Evolutionary conservation across 2,888 invertebrate species (phyloP).

Genomic region (Gari tellinella): DNA sequence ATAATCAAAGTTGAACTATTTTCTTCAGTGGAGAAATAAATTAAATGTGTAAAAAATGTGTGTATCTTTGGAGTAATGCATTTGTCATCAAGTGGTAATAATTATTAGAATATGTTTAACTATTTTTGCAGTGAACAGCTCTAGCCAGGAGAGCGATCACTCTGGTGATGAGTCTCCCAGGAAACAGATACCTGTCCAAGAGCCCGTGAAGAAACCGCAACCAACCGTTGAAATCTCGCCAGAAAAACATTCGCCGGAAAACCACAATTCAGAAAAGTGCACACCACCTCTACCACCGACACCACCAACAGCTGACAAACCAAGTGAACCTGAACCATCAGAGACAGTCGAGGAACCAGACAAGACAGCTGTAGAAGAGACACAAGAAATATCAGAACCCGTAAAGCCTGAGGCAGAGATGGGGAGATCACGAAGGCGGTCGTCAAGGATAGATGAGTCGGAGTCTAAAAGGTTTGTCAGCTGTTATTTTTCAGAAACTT

Average conservation of each 20-base stretch:
- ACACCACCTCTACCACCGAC: too few relatives aligned
- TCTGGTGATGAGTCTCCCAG: conserved; percentile 55
- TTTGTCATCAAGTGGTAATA: too few relatives aligned
- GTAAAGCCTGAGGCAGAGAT: neutral
- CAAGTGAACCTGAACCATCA: too few relatives aligned
- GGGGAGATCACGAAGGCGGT: neutral
- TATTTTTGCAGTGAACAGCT: conserved; percentile 37
- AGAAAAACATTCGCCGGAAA: conserved; percentile 9
- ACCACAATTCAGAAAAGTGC: too few relatives aligned
- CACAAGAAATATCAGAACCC: neutral
- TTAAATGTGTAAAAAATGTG: too few relatives aligned
- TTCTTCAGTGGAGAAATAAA: too few relatives aligned
- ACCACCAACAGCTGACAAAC: too few relatives aligned
- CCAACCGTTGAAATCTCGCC: conserved; percentile 42
- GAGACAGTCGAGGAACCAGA: conserved; percentile 7
- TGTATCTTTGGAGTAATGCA: too few relatives aligned
- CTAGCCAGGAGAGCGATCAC: conserved; percentile 59
- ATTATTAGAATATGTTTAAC: too few relatives aligned
- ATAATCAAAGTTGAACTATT: too few relatives aligned
- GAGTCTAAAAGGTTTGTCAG: too few relatives aligned
- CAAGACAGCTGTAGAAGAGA: conserved; percentile 1
- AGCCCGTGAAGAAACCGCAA: conserved; percentile 16
- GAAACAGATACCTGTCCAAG: conserved; percentile 22
- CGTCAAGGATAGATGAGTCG: neutral
- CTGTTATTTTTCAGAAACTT: too few relatives aligned